Conservation (phyloP, 2,888 invertebrate species). For the Danaus chrysippus region DNA sequence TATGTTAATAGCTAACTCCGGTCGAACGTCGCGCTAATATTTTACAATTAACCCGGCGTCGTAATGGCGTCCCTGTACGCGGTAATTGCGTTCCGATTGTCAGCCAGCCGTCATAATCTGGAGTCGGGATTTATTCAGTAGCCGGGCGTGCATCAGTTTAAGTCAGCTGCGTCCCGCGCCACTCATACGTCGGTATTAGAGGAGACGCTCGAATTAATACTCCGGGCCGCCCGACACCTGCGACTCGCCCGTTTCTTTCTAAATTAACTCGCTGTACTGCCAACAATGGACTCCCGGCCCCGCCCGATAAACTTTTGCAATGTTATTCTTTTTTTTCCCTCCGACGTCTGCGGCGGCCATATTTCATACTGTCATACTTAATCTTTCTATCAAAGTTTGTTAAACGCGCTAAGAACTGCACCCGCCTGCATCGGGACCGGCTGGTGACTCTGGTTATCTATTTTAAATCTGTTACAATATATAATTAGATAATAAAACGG, state of each 20-base stretch:
- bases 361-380: slow-evolving; percentile 79
- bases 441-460: slow-evolving; percentile 65
- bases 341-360: slow-evolving; percentile 68
- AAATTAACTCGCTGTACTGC: slow-evolving; percentile 70
- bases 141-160: slow-evolving; percentile 50
- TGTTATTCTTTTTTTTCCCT: slow-evolving; percentile 68
- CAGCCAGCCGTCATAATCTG: slow-evolving; percentile 65
- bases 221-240: slow-evolving; percentile 63
- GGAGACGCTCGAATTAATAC: slow-evolving; percentile 72
- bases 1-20: slow-evolving; percentile 61
- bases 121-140: slow-evolving; percentile 54
- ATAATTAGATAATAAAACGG: background rate
- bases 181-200: slow-evolving; percentile 72
- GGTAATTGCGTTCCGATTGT: slow-evolving; percentile 39
- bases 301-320: slow-evolving; percentile 65
- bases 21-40: slow-evolving; percentile 50
- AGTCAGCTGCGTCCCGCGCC: slow-evolving; percentile 61
- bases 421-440: slow-evolving; percentile 63
- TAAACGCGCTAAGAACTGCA: slow-evolving; percentile 74
- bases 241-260: slow-evolving; percentile 71
- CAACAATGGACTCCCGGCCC: slow-evolving; percentile 64
- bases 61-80: slow-evolving; percentile 43
- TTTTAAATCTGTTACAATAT: slow-evolving; percentile 31
- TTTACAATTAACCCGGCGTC: slow-evolving; percentile 63
- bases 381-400: slow-evolving; percentile 79